These are phyloP conservation scores for Chrysaora quinquecirrha DNA, from an alignment of 30 jellyfish, hydroid and myxozoan species.

Conservation along the genomic window DNA sequence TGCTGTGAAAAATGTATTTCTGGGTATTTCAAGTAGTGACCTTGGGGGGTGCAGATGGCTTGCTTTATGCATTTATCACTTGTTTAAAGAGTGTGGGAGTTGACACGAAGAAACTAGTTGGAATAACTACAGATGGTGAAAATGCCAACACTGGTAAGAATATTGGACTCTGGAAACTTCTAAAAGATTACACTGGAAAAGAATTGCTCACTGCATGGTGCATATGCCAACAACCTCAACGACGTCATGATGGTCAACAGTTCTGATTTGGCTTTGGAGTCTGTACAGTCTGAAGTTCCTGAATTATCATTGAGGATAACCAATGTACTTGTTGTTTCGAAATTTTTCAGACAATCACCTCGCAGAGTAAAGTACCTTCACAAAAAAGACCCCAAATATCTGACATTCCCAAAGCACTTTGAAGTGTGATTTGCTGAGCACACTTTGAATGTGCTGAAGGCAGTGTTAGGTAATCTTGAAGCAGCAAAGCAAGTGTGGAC, in stretches of 20 bases:
- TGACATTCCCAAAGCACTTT: constrained; percentile 16
- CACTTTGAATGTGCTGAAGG: constrained; percentile 37
- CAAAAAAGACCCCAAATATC: neutral
- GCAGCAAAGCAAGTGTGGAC: constrained; percentile 42
- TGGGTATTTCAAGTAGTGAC: constrained; percentile 19
- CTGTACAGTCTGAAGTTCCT: constrained; percentile 29
- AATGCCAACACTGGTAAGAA: constrained; percentile 22
- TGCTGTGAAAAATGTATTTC: constrained; percentile 4
- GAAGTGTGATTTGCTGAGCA: constrained; percentile 50
- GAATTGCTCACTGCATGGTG: constrained; percentile 1
- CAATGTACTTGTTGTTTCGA: constrained; percentile 2
- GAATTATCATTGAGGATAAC: constrained; percentile 14
- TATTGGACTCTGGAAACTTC: constrained; percentile 18
- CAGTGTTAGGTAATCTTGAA: constrained; percentile 33
- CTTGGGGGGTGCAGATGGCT: constrained; percentile 33
- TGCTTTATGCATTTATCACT: constrained; percentile 35
- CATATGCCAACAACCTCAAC: too few species aligned
- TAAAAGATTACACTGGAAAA: neutral
- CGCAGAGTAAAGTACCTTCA: constrained; percentile 19
- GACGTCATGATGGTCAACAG: too few species aligned
- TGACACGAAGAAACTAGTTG: constrained; percentile 22
- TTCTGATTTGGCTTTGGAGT: constrained; percentile 21
- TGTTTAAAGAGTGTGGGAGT: constrained; percentile 5
- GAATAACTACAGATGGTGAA: constrained; percentile 31
- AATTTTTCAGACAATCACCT: constrained; percentile 8